Evolutionary conservation across 2,888 invertebrate species (phyloP).

Genomic region (Drosophila parthenogenetica): DNA sequence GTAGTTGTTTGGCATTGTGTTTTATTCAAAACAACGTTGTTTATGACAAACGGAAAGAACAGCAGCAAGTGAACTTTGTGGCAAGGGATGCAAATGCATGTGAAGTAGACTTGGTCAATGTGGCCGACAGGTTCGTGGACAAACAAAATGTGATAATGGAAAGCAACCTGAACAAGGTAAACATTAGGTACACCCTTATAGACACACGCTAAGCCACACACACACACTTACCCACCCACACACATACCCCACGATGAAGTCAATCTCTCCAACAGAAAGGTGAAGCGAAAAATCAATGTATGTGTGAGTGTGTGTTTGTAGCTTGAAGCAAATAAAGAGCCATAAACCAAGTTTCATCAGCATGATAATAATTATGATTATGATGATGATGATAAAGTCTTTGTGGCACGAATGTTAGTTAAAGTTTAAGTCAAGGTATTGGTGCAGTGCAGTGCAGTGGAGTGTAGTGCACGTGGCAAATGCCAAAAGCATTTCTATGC

Average conservation of each 20-base stretch:
- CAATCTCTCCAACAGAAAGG: slow-evolving; percentile 20
- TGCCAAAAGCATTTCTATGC: slow-evolving; percentile 62
- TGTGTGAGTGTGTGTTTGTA: slow-evolving; percentile 14
- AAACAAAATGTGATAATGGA: slow-evolving; percentile 49
- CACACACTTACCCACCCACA: slow-evolving; percentile 6
- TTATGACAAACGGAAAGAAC: slow-evolving; percentile 55
- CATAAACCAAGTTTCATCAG: slow-evolving; percentile 23
- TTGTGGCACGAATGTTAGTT: slow-evolving; percentile 26
- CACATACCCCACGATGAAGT: slow-evolving; percentile 1
- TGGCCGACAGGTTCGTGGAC: slow-evolving; percentile 28
- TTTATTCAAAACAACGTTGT: slow-evolving; percentile 66
- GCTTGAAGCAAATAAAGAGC: slow-evolving; percentile 18
- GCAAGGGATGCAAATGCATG: slow-evolving; percentile 45
- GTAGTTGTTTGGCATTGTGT: slow-evolving; percentile 45
- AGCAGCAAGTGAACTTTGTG: slow-evolving; percentile 30
- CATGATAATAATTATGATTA: neutral
- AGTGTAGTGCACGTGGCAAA: slow-evolving; percentile 53
- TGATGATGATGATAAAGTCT: slow-evolving; percentile 5
- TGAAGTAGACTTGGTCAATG: slow-evolving; percentile 54
- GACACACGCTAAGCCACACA: slow-evolving; percentile 9
- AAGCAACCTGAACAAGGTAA: slow-evolving; percentile 21
- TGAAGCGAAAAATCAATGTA: slow-evolving; percentile 44
- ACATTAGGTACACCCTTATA: slow-evolving; percentile 5
- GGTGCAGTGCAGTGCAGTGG: slow-evolving; percentile 14
- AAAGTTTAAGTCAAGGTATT: slow-evolving; percentile 38